Conservation (phyloP, 2,113 vertebrate species). For the Micronycteris hirsuta region DNA sequence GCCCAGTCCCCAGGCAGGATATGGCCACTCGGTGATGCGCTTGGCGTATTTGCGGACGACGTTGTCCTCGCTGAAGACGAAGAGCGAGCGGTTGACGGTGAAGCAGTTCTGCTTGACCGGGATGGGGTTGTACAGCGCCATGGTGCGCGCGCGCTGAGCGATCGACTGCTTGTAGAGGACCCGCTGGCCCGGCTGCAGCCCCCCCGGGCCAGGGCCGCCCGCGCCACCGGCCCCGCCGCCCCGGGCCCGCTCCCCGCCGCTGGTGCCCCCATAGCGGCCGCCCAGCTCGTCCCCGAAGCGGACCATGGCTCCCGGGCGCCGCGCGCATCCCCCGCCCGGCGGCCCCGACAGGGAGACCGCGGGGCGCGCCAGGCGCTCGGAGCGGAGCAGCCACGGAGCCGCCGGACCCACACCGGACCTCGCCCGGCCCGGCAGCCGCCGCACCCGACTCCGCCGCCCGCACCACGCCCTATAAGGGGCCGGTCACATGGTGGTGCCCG, state of each 20-base stretch:
- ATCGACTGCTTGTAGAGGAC: slow-evolving; percentile 95
- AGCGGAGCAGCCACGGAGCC: not conserved
- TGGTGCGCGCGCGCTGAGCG: slow-evolving; percentile 96
- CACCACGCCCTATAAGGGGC: slow-evolving; percentile 79
- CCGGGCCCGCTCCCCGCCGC: slow-evolving; percentile 79
- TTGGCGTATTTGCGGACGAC: slow-evolving; percentile 98
- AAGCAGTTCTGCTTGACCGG: slow-evolving; percentile 98
- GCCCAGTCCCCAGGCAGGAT: slow-evolving; percentile 85
- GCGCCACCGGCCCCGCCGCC: slow-evolving; percentile 83
- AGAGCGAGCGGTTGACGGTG: slow-evolving; percentile 97
- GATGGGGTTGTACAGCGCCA: slow-evolving; percentile 99
- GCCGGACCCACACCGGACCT: not conserved
- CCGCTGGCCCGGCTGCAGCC: slow-evolving; percentile 87
- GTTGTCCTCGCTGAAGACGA: slow-evolving; percentile 99
- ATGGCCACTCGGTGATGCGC: slow-evolving; percentile 99
- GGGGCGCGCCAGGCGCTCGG: slow-evolving; percentile 26
- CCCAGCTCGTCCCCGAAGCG: slow-evolving; percentile 94
- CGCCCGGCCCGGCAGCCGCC: slow-evolving; percentile 40
- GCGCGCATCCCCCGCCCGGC: slow-evolving; percentile 58
- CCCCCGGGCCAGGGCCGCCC: slow-evolving; percentile 86
- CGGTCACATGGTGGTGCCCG: slow-evolving; percentile 83
- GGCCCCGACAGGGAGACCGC: slow-evolving; percentile 51
- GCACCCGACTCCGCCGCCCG: slow-evolving; percentile 53
- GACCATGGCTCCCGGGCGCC: slow-evolving; percentile 85
- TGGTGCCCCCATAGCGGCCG: slow-evolving; percentile 88